phyloP scores from a whole-genome alignment of 2,113 vertebrate genomes.

The Cettia cetti region DNA sequence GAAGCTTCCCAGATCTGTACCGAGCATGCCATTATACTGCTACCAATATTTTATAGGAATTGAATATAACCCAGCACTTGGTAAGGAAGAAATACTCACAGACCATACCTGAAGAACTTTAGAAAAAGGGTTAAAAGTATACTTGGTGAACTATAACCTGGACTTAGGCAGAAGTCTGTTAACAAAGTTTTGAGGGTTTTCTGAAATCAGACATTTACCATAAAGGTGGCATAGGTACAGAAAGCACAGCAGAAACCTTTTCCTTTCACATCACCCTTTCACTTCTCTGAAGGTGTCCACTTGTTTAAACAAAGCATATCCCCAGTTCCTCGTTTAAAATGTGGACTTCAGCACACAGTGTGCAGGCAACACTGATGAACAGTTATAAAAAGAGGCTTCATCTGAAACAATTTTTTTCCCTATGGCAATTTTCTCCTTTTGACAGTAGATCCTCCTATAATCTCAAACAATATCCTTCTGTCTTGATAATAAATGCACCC shows the following conservation, averaged over 20 bases:
- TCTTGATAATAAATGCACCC: background rate
- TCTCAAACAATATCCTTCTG: background rate
- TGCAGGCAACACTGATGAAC: background rate
- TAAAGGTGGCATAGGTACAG: background rate
- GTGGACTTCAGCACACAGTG: background rate
- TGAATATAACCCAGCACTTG: background rate
- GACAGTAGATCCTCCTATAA: background rate
- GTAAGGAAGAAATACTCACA: background rate
- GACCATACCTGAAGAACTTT: background rate
- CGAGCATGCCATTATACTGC: background rate
- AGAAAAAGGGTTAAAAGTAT: background rate
- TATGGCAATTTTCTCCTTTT: background rate
- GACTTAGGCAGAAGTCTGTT: background rate
- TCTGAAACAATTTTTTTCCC: background rate
- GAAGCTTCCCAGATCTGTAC: background rate
- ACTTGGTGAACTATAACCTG: background rate
- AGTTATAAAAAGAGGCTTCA: background rate
- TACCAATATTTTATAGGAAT: background rate
- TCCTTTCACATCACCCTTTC: background rate
- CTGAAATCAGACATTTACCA: background rate
- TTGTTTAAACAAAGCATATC: background rate
- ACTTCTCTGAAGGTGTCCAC: background rate
- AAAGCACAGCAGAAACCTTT: background rate
- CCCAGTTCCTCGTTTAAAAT: background rate
- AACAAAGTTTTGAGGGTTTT: background rate